Evolutionary conservation across 1,140 invertebrate species (phyloP).

Genomic region (Drosophila ironensis): DNA sequence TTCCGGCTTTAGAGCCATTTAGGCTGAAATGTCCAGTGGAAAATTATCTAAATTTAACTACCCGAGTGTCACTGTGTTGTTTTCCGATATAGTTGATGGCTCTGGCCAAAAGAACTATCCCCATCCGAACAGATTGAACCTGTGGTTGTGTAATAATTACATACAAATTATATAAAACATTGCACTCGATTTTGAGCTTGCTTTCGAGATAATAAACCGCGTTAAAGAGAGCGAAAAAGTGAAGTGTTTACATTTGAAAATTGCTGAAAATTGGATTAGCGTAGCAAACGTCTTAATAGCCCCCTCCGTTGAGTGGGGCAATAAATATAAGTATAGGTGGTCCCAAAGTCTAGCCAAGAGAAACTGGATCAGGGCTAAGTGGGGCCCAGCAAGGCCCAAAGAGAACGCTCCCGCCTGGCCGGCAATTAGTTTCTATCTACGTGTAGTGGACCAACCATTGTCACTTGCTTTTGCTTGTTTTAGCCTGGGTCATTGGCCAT

Average conservation of each 20-base stretch:
- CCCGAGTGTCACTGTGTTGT: constrained; percentile 4
- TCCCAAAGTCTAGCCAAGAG: not conserved
- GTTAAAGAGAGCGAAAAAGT: not conserved
- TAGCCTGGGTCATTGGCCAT: constrained; percentile 61
- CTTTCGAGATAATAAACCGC: not conserved
- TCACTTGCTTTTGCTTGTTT: too few species aligned
- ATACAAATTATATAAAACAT: constrained; percentile 35
- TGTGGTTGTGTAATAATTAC: too few species aligned
- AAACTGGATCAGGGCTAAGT: constrained; percentile 12
- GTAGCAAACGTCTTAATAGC: constrained; percentile 3
- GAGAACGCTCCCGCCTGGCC: constrained; percentile 14
- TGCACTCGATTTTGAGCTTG: constrained; percentile 32
- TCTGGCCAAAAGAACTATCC: too few species aligned
- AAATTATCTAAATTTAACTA: constrained; percentile 63
- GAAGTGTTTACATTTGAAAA: not conserved
- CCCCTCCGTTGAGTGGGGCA: not conserved
- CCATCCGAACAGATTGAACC: too few species aligned
- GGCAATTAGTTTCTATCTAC: constrained; percentile 34
- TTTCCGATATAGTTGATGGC: not conserved
- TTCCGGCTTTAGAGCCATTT: constrained; percentile 49
- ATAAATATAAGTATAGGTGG: not conserved
- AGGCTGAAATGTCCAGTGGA: constrained; percentile 41
- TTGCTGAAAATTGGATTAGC: not conserved
- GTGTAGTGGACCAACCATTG: constrained; percentile 30
- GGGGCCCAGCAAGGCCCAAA: not conserved